Conservation (phyloP, 2,888 invertebrate genomes). For the Apeira syringaria region DNA sequence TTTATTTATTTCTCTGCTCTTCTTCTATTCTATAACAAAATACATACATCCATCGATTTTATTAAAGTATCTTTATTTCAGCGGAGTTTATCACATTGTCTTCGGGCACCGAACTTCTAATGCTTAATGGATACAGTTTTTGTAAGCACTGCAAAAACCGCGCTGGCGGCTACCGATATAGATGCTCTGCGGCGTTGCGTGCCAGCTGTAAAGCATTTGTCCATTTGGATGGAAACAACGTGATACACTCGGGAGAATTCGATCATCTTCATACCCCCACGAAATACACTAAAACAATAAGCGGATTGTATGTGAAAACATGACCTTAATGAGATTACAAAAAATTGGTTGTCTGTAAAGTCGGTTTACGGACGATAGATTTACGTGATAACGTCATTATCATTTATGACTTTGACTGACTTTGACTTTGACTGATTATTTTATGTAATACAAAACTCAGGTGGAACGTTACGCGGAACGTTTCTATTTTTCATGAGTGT, state of each 20-base stretch:
- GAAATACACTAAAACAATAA: slow-evolving; percentile 1
- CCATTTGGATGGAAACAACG: not conserved
- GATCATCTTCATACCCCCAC: slow-evolving; percentile 10
- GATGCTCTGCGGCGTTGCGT: slow-evolving; percentile 2
- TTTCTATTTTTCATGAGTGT: too few species aligned
- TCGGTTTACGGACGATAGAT: too few species aligned
- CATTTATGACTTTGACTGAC: too few species aligned
- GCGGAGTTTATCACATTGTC: not conserved
- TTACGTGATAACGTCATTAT: too few species aligned
- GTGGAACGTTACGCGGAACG: too few species aligned
- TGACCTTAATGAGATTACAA: too few species aligned
- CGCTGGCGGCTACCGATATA: slow-evolving; percentile 4
- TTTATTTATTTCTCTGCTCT: too few species aligned
- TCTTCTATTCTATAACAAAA: too few species aligned
- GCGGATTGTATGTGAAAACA: slow-evolving; percentile 3
- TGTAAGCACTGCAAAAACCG: slow-evolving; percentile 1
- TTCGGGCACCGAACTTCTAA: not conserved
- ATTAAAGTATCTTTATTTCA: not conserved
- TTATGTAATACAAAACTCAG: too few species aligned
- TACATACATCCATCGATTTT: too few species aligned
- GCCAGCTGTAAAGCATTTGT: slow-evolving; percentile 10
- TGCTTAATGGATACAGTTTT: slow-evolving; percentile 1
- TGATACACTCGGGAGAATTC: not conserved
- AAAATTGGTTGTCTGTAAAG: too few species aligned
- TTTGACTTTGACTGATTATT: too few species aligned